Base-by-base conservation (phyloP, 1,140 invertebrate genomes). In the Campodea augens region DNA sequence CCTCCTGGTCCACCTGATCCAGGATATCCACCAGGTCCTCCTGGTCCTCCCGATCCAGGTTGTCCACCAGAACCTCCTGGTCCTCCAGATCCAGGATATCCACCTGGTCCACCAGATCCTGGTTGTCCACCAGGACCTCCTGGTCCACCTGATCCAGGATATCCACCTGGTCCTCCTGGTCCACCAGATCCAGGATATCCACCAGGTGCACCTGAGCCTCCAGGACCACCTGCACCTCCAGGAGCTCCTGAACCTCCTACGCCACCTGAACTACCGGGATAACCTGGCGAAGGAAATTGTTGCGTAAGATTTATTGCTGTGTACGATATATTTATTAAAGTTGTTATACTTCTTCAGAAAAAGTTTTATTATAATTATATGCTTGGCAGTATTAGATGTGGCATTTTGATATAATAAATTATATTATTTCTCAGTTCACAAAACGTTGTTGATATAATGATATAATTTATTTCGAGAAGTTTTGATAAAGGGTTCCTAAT, bases 171-270 rank as follows among this genome's bases (percentile, higher is more conserved):
- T 39, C 19, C 22, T 19, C 46, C 48, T 41, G 46, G 49, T 5
- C 39, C 22, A 22, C 21, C 25, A 13, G 36, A 24, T 13, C 25
- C 37, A n/a, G 36, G 47, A 18, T n/a, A 22, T 12, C 27, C 39
- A 10, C 45, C 48, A 15, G 41, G 41, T 21, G n/a, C 15, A 36
- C 46, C 48, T 20, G 38, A 40, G 2, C 25, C 24, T 32, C 36
- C 41, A 29, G 48, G 48, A 22, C 32, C 27, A 5, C 45, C 48
- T n/a, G 25, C 21, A 12, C 15, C 23, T 20, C 45, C 47, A 37
- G 20, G 12, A 1, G 38, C 10, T 25, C 38, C 27, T 32, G 27
- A 15, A 32, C 15, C 12, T 25, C 25, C 22, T 44, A 25, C 23
- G 15, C 43, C 46, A 19, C 44, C 23, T 5, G 43, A 12, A 4